These are phyloP conservation scores for Scortum barcoo DNA, from an alignment of 2,113 vertebrate genomes.

Conservation along the genomic window DNA sequence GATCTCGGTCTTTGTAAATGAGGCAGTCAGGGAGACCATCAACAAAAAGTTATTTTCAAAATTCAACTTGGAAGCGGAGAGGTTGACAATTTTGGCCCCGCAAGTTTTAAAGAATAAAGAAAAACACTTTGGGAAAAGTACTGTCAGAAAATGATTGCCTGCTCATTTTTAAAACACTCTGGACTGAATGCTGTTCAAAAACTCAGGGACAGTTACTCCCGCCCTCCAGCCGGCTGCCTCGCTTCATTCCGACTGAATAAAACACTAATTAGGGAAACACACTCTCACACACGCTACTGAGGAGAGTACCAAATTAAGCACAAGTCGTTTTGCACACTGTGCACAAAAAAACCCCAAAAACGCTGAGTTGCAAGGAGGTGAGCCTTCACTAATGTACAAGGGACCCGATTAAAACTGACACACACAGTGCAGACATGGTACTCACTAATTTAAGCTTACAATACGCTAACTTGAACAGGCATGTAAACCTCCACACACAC, in stretches of 20 bases:
- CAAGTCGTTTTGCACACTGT: not conserved
- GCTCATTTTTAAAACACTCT: not conserved
- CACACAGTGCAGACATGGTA: constrained; percentile 1
- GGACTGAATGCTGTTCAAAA: not conserved
- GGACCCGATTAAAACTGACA: constrained; percentile 38
- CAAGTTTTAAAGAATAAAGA: not conserved
- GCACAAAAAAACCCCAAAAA: constrained; percentile 17
- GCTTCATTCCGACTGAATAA: constrained; percentile 13
- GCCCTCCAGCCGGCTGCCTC: not conserved
- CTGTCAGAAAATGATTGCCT: not conserved
- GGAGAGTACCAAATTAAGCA: constrained; percentile 40
- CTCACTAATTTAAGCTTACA: not conserved
- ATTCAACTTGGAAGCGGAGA: not conserved
- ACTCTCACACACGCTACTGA: not conserved
- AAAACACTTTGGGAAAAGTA: not conserved
- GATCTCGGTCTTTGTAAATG: not conserved
- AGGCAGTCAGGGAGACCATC: not conserved
- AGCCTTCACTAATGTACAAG: constrained; percentile 13
- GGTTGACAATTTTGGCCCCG: not conserved
- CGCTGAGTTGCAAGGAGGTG: constrained; percentile 17
- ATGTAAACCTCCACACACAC: not conserved
- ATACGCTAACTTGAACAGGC: not conserved
- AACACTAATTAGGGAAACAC: not conserved
- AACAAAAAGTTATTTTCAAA: not conserved
- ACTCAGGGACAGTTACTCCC: not conserved